Conservation (phyloP, 1,140 invertebrate genomes). For the Drosophila trapezifrons region DNA sequence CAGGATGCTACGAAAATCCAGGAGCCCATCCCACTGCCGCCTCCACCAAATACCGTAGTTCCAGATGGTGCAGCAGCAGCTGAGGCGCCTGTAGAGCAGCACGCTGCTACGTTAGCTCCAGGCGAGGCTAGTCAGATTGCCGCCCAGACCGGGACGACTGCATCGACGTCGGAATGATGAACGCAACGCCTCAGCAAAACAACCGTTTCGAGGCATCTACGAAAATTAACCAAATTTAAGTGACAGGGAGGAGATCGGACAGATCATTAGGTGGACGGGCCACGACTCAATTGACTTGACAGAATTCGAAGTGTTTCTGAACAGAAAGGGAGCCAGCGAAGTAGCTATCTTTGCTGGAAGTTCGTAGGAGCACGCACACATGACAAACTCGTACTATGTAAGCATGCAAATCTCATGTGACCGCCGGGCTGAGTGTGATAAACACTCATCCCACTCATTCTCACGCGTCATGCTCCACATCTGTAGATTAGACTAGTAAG, state of each 20-base stretch:
- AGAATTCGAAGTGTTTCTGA: slow-evolving; percentile 23
- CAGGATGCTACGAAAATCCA: slow-evolving; percentile 75
- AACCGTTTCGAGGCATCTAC: slow-evolving; percentile 73
- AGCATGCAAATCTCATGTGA: slow-evolving; percentile 61
- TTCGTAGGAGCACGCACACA: slow-evolving; percentile 15
- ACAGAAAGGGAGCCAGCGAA: slow-evolving; percentile 22
- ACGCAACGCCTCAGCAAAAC: slow-evolving; percentile 61
- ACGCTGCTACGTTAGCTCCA: slow-evolving; percentile 1
- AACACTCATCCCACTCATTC: slow-evolving; percentile 21
- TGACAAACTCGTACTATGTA: slow-evolving; percentile 30
- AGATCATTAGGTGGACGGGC: too few species aligned
- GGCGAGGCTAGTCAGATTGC: slow-evolving; percentile 7
- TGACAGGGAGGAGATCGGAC: slow-evolving; percentile 36
- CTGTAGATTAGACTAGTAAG: slow-evolving; percentile 55
- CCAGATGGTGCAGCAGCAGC: slow-evolving; percentile 9
- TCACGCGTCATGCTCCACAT: slow-evolving; percentile 22
- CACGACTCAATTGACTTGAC: slow-evolving; percentile 9
- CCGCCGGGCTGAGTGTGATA: slow-evolving; percentile 23
- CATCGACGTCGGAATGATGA: slow-evolving; percentile 75
- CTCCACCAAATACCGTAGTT: slow-evolving; percentile 52
- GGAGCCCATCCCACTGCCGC: slow-evolving; percentile 76
- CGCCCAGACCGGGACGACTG: slow-evolving; percentile 35
- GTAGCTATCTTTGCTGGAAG: slow-evolving; percentile 32
- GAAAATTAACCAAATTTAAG: slow-evolving; percentile 79
- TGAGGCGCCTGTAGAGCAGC: not conserved